These are phyloP conservation scores for Slavum lentiscoides DNA, from an alignment of 2,888 invertebrate species.

Conservation along the genomic window DNA sequence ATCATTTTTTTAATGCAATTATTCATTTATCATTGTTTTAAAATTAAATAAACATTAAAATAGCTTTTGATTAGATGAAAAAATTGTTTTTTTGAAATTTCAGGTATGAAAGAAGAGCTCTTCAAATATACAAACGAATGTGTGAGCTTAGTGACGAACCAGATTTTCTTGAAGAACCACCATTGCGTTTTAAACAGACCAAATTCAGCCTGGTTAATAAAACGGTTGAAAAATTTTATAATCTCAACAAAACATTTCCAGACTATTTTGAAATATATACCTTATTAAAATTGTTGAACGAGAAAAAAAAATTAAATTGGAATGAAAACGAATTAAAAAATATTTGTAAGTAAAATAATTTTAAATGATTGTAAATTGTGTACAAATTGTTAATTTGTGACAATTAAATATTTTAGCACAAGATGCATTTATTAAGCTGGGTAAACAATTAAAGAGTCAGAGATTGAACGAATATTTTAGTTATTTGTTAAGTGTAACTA, in stretches of 20 bases:
- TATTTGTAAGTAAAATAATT: constrained; percentile 31
- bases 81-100: not conserved
- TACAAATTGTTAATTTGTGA: not conserved
- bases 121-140: constrained; percentile 40
- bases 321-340: constrained; percentile 9
- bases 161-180: constrained; percentile 31
- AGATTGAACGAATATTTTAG: constrained; percentile 43
- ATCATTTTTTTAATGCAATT: no score
- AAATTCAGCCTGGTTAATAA: constrained; percentile 15
- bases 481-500: not conserved
- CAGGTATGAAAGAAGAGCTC: constrained; percentile 31
- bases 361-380: not conserved
- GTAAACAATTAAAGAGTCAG: constrained; percentile 21
- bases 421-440: constrained; percentile 36
- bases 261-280: constrained; percentile 41
- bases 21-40: not conserved
- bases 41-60: not conserved
- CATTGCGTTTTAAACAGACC: constrained; percentile 24
- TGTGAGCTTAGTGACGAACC: constrained; percentile 16
- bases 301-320: constrained; percentile 41
- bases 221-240: constrained; percentile 43
- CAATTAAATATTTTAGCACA: constrained; percentile 14
- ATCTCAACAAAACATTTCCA: constrained; percentile 25
- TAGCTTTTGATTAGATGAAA: not conserved
- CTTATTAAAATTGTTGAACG: constrained; percentile 27